Evolutionary conservation across 1,140 invertebrate species (phyloP), one percentile per base, ranked within the genome.

Genomic region (Arctopsyche grandis): DNA sequence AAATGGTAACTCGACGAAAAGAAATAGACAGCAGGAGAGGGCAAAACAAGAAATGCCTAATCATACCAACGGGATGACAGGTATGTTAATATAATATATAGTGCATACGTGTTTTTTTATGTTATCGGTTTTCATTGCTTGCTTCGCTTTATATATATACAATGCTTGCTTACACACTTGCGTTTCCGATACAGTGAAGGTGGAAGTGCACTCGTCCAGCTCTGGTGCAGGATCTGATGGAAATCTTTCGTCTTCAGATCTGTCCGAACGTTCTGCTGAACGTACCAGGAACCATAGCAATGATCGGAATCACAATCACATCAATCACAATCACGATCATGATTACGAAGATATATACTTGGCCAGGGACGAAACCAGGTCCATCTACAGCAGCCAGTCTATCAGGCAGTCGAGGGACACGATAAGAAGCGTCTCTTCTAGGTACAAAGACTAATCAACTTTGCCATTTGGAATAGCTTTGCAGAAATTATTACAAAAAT

Each of bases 331-430:
- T 78, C 77, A 78, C 29, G 91, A 93, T 78, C 91, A 93, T 77
- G 93, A 93, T 83, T 94, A 94, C 83, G 93, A 94, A 85, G 93
- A 94, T 78, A 93, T 94, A 56, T 93, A 93, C 84, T 83, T 91
- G 82, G 89, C 93, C 9, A 87, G 91, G 29, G 91, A 92, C 58
- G 91, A 93, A 78, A 89, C 77, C n/a, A 76, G 77, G 38, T 80
- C 81, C 9, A 73, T 82, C 3, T 82, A 82, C 79, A 79, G 71
- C 9, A 69, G 44, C 12, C 76, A 70, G 52, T 75, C 73, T 22
- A 79, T 60, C 21, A 69, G 44, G n/a, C 76, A 70, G 52, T 52
- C 70, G 22, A 76, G 56, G 22, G 71, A 74, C 19, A 48, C 71
- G 3, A 52, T 56, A 5, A 56, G 71, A 46, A 76, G 48, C 63